Evolutionary conservation across 2,797 vertebrate species (phyloP).

Genomic region (Aeoliscus strigatus): DNA sequence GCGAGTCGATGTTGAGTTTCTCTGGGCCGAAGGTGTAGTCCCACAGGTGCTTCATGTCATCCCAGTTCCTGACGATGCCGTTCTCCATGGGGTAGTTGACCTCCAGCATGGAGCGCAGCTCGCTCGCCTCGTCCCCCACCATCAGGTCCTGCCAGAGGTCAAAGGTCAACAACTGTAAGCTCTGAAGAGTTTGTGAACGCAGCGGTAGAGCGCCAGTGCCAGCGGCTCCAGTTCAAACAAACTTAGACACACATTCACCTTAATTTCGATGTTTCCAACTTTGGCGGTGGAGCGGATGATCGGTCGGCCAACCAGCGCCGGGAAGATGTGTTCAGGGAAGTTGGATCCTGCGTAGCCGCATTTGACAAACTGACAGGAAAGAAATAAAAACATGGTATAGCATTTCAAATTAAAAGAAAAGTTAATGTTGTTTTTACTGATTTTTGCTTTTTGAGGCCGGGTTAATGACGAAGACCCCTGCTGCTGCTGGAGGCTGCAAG

Average conservation of each 20-base stretch:
- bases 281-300: constrained; percentile 75
- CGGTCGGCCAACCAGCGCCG: constrained; percentile 78
- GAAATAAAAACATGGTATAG: too few relatives aligned
- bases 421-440: too few relatives aligned
- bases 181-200: too few relatives aligned
- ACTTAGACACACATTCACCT: too few relatives aligned
- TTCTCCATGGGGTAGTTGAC: constrained; percentile 84
- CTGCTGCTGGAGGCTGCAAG: too few relatives aligned
- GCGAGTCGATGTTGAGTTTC: constrained; percentile 69
- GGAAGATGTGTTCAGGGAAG: constrained; percentile 83
- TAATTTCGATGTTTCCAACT: constrained; percentile 81
- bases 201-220: too few relatives aligned
- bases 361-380: constrained; percentile 76
- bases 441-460: too few relatives aligned
- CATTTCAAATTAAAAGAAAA: too few relatives aligned
- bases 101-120: constrained; percentile 80
- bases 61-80: constrained; percentile 80
- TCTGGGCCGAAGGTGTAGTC: constrained; percentile 78
- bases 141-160: constrained; percentile 74
- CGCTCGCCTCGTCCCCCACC: constrained; percentile 81
- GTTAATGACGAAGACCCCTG: too few relatives aligned
- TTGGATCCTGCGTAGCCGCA: constrained; percentile 82
- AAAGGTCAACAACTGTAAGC: not conserved
- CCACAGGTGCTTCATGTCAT: constrained; percentile 83
- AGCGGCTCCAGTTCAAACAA: too few relatives aligned